These are phyloP conservation scores for Euschistus heros DNA, from an alignment of 1,140 invertebrate species.

Conservation along the genomic window DNA sequence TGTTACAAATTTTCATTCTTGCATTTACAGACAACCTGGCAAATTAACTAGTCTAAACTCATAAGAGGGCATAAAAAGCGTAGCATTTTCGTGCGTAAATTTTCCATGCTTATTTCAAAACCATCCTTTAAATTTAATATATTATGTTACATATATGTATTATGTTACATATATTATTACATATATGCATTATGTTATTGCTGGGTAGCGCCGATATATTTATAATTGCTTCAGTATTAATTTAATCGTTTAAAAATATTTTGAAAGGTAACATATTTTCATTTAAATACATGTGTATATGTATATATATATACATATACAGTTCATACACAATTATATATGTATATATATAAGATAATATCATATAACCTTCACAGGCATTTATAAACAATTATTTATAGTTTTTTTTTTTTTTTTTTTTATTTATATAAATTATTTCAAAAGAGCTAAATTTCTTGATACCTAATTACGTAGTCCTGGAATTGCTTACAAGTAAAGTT, in stretches of 20 bases:
- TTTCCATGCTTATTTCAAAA: slow-evolving; percentile 14
- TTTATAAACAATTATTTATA: slow-evolving; percentile 12
- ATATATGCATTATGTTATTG: too few species aligned
- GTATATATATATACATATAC: background rate
- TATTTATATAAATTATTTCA: slow-evolving; percentile 16
- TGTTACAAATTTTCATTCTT: slow-evolving; percentile 18
- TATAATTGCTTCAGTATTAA: slow-evolving; percentile 12
- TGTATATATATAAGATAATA: background rate
- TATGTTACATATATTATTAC: background rate
- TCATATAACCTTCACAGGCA: background rate
- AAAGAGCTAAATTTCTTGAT: slow-evolving; percentile 24
- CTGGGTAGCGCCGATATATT: background rate
- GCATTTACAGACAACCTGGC: slow-evolving; percentile 15
- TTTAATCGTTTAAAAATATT: slow-evolving; percentile 21
- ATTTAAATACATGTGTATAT: background rate
- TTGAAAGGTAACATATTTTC: slow-evolving; percentile 14
- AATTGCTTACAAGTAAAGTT: slow-evolving; percentile 19
- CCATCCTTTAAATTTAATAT: background rate
- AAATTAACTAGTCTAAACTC: slow-evolving; percentile 17
- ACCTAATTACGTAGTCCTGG: slow-evolving; percentile 18
- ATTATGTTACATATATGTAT: too few species aligned
- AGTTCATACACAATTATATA: background rate
- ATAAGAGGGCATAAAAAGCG: slow-evolving; percentile 15
- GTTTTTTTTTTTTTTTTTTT: background rate
- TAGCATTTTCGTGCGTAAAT: slow-evolving; percentile 7